These are phyloP conservation scores for Eupithecia subfuscata DNA, from an alignment of 2,888 invertebrate species.

Conservation along the genomic window DNA sequence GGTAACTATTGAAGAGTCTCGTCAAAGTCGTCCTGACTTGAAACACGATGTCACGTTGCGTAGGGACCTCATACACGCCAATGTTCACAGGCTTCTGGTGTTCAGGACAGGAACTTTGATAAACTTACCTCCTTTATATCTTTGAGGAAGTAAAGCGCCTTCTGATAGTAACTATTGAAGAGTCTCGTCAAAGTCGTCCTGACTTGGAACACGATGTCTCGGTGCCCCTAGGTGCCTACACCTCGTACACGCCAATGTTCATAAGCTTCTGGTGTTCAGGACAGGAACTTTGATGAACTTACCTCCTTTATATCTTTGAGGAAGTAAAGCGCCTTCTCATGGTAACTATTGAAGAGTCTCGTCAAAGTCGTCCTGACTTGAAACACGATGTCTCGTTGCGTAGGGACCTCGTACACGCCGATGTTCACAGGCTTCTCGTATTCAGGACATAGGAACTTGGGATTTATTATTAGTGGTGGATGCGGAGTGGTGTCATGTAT, in stretches of 20 bases:
- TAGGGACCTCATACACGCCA: no score
- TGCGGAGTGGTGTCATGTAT: neutral
- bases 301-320: constrained; percentile 69
- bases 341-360: constrained; percentile 58
- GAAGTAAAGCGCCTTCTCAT: constrained; percentile 58
- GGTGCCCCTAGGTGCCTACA: constrained; percentile 67
- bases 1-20: no score
- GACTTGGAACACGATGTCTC: constrained; percentile 61
- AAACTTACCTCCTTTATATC: no score
- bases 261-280: constrained; percentile 56
- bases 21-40: no score
- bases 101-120: no score
- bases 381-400: constrained; percentile 60
- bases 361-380: constrained; percentile 54
- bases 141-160: no score
- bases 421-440: constrained; percentile 58
- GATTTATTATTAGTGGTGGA: constrained; percentile 16
- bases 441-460: constrained; percentile 56
- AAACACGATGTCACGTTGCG: no score
- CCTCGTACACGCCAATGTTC: constrained; percentile 66
- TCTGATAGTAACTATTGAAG: no score
- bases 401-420: constrained; percentile 68
- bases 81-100: no score
- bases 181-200: no score
- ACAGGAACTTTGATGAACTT: constrained; percentile 42